Base-by-base conservation (phyloP, 2,888 invertebrate genomes). In the Orthosia cruda region DNA sequence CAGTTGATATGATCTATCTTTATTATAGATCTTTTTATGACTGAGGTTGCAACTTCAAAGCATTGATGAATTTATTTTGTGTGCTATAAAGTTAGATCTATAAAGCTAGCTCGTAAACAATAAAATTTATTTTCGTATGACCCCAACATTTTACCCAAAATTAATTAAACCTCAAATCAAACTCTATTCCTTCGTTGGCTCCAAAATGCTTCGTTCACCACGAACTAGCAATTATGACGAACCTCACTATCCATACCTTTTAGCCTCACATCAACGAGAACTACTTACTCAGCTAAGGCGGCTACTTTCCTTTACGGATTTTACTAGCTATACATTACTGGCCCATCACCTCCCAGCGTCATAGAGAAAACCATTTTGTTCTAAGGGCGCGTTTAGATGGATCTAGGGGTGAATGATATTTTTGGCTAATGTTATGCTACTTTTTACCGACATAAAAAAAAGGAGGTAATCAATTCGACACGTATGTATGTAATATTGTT, bases 241-340 rank as follows among this genome's bases (percentile, higher is more conserved):
- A 64, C 69, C 69, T 23, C 45, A 49, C 67, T 57, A 54, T n/a
- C 62, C 65, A 50, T 74, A 63, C 49, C 70, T 71, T 71, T 84
- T 69, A 75, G 49, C 76, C 57, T 71, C 85, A 54, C 85, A 77
- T 77, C 85, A 73, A 77, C 81, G 18, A 20, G 70, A 72, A 84
- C 69, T 72, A 76, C 85, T 82, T 81, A 82, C 82, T 81, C 69
- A 76, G 82, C 81, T 55, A 55, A 47, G 80, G 45, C 20, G 26
- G 50, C 80, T 69, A 71, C 68, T 84, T 80, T 67, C 69, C 67
- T 74, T 68, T 73, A 80, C 55, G 66, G 74, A 83, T 80, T 81
- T 82, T 80, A 81, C 71, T 75, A 16, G 76, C 81, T 55, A 84
- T 84, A 80, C 75, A 81, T 80, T 84, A 84, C 81, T 65, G 61